Evolutionary conservation across 2,797 vertebrate species (phyloP), one percentile per base, ranked within the genome.

Genomic region (Macropus fuliginosus): DNA sequence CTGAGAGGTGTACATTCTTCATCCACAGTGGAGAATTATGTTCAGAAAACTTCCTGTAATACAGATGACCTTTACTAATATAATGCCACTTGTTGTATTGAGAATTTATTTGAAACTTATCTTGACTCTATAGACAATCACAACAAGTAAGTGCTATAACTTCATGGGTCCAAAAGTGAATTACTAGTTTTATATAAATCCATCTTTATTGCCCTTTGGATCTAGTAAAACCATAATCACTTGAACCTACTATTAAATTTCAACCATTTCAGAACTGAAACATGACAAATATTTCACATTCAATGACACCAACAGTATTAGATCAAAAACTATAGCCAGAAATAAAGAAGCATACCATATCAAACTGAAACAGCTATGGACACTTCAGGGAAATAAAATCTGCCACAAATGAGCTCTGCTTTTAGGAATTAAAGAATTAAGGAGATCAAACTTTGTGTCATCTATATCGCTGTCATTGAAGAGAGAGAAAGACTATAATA

Each of bases 341-440:
- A 92, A 74, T 90, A 90, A 91, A 90, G 1, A 54, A n/a, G 1
- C 0, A n/a, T 91, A 31, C 74, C 50, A n/a, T 56, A 87, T 92
- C 89, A 34, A 93, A 94, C 4, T 34, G 55, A 91, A 91, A 74
- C 34, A 56, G 27, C 54, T 93, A 40, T 66, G 8, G 91, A 81
- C 27, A 18, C 31, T 54, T 59, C n/a, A 10, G 3, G 55, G 10
- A 10, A 91, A 6, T 92, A n/a, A 50, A 6, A 92, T 81, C 34
- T 54, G 34, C 34, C 34, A 50, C 94, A 90, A 56, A 1, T 66
- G n/a, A 40, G n/a, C 40, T 87, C 27, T 66, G 56, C 46, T 89
- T 95, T 96, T 50, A 94, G 18, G 92, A 94, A 40, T 74, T 34
- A 66, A 56, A 27, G 62, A 66, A 10, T 94, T 24, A 92, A 28